Conservation (phyloP, 2,888 invertebrate species). For the Diogma glabrata region DNA sequence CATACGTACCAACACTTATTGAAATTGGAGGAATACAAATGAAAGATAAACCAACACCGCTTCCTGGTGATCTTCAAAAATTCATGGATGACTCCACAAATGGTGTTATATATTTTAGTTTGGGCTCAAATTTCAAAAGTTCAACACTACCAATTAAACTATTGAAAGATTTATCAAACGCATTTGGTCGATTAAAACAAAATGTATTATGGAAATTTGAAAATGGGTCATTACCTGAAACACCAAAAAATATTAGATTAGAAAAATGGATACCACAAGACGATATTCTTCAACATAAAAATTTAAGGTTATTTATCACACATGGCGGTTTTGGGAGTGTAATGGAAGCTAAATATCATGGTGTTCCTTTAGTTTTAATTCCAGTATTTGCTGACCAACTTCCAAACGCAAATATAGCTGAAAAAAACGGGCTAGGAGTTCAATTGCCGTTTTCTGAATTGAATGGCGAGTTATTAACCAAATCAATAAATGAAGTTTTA, state of each 20-base stretch:
- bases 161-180: slow-evolving; percentile 6
- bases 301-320: slow-evolving; percentile 37
- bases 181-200: slow-evolving; percentile 26
- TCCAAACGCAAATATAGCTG: slow-evolving; percentile 37
- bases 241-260: slow-evolving; percentile 31
- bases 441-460: slow-evolving; percentile 29
- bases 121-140: slow-evolving; percentile 24
- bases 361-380: slow-evolving; percentile 39
- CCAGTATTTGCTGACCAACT: slow-evolving; percentile 42
- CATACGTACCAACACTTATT: slow-evolving; percentile 34
- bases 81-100: background rate
- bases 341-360: slow-evolving; percentile 38
- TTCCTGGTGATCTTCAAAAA: slow-evolving; percentile 22
- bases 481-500: slow-evolving; percentile 23
- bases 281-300: slow-evolving; percentile 37
- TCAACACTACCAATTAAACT: slow-evolving; percentile 4
- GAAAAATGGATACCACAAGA: slow-evolving; percentile 38
- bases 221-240: slow-evolving; percentile 25
- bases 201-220: slow-evolving; percentile 38
- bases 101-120: slow-evolving; percentile 17
- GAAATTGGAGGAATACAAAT: slow-evolving; percentile 23
- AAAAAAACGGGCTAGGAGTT: slow-evolving; percentile 33
- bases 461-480: slow-evolving; percentile 26
- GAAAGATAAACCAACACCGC: slow-evolving; percentile 25
- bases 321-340: slow-evolving; percentile 40